Percentiles rank a stretch among this genome's conserved stretches.
phyloP scores from a whole-genome alignment of 1,140 invertebrate genomes.

The Drosophila pandora region DNA sequence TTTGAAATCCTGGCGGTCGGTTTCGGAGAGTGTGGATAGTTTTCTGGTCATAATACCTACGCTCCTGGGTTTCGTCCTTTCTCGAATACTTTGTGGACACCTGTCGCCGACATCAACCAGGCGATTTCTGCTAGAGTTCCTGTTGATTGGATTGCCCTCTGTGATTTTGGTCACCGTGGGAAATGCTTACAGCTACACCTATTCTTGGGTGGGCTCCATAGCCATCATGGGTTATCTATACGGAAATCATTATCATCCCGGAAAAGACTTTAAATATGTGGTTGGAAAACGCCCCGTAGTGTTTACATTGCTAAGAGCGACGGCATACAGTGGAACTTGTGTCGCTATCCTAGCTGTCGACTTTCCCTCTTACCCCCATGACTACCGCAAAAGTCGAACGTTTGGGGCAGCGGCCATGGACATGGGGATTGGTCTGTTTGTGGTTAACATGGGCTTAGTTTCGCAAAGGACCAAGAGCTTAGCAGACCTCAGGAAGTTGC shows the following conservation, averaged over 20 bases:
- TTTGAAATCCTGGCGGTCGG: conserved; percentile 26
- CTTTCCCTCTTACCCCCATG: conserved; percentile 92
- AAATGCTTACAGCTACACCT: conserved; percentile 17
- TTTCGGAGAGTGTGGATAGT: conserved; percentile 31
- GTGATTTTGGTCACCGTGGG: conserved; percentile 43
- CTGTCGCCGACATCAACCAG: conserved; percentile 25
- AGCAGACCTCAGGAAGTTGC: conserved; percentile 68
- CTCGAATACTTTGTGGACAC: conserved; percentile 32
- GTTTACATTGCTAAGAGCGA: conserved; percentile 85
- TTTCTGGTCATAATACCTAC: conserved; percentile 33
- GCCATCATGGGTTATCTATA: conserved; percentile 15
- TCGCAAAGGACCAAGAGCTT: conserved; percentile 77
- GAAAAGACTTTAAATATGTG: not conserved
- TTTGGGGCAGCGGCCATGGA: conserved; percentile 98
- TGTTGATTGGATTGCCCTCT: conserved; percentile 51
- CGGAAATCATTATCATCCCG: not conserved
- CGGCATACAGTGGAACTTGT: conserved; percentile 90
- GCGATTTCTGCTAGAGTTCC: conserved; percentile 61
- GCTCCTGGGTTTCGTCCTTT: conserved; percentile 49
- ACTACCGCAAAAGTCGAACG: conserved; percentile 93
- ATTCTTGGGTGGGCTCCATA: conserved; percentile 3
- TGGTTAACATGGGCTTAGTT: conserved; percentile 94
- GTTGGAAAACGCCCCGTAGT: conserved; percentile 55
- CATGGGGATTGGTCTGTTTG: conserved; percentile 94
- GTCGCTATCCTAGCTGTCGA: conserved; percentile 96